Conservation (phyloP, 1,140 invertebrate genomes). For the Aplysia californica region DNA sequence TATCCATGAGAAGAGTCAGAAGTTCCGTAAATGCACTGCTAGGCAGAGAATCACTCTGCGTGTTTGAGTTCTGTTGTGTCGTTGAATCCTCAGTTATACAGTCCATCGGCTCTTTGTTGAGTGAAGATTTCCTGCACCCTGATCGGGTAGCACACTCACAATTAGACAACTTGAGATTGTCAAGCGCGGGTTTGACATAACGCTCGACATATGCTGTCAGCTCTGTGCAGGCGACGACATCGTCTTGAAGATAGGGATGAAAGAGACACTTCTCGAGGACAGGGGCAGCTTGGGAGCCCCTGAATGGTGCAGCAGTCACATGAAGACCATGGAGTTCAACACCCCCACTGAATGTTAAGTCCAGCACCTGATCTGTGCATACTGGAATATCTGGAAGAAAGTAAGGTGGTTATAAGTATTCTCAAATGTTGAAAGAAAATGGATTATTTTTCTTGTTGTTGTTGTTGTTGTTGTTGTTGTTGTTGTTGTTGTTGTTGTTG, state of each 20-base stretch:
- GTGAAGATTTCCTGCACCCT: neutral
- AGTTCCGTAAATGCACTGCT: constrained; percentile 17
- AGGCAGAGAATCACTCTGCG: too few relatives aligned
- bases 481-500: too few relatives aligned
- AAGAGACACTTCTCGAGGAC: constrained; percentile 87
- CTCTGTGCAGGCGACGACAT: neutral
- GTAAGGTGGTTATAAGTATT: too few relatives aligned
- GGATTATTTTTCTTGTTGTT: too few relatives aligned
- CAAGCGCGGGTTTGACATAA: constrained; percentile 21
- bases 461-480: too few relatives aligned
- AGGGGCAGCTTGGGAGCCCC: constrained; percentile 78
- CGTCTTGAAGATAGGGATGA: constrained; percentile 75
- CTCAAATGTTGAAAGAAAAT: too few relatives aligned
- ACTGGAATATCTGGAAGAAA: constrained; percentile 68
- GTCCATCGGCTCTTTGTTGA: constrained; percentile 3
- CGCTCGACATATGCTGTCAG: constrained; percentile 25
- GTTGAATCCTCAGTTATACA: too few relatives aligned
- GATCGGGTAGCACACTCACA: neutral
- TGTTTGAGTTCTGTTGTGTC: too few relatives aligned
- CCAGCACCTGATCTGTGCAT: constrained; percentile 80
- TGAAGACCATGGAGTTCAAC: constrained; percentile 92
- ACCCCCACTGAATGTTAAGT: constrained; percentile 84
- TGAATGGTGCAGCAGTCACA: constrained; percentile 86
- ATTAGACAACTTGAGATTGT: constrained; percentile 20
- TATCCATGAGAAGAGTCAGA: neutral